These are phyloP conservation scores for Frankliniella intonsa DNA, from an alignment of 2,888 invertebrate genomes.

Conservation along the genomic window DNA sequence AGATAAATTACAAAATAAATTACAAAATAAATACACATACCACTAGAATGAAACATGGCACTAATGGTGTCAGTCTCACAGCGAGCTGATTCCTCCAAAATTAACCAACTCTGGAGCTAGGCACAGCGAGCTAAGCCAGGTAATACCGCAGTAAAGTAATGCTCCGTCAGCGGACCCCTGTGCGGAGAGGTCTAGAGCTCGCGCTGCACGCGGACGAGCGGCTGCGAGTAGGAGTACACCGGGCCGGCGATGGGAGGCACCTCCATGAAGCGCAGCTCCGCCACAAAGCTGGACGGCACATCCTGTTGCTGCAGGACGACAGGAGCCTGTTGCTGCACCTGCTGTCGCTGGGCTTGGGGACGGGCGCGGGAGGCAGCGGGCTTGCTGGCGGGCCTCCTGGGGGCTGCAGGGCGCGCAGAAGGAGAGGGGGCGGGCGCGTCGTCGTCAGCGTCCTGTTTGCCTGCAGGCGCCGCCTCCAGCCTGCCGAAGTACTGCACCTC, in stretches of 20 bases:
- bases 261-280: constrained; percentile 18
- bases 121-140: no score
- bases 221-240: not conserved
- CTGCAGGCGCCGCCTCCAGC: not conserved
- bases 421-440: not conserved
- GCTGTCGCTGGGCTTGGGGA: not conserved
- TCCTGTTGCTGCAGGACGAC: not conserved
- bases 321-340: not conserved
- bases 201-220: constrained; percentile 12
- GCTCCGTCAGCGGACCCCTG: no score
- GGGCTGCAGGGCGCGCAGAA: no score
- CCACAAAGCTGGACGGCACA: constrained; percentile 8
- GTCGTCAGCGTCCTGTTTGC: not conserved
- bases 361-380: not conserved
- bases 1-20: no score
- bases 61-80: no score
- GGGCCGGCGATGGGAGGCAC: not conserved
- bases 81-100: no score
- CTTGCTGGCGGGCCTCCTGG: not conserved
- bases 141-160: no score
- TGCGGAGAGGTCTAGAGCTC: not conserved
- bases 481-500: not conserved
- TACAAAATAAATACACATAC: no score
- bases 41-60: no score
- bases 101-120: no score